Evolutionary conservation across 2,113 vertebrate genomes (phyloP).

Genomic region (Arothron firmamentum): DNA sequence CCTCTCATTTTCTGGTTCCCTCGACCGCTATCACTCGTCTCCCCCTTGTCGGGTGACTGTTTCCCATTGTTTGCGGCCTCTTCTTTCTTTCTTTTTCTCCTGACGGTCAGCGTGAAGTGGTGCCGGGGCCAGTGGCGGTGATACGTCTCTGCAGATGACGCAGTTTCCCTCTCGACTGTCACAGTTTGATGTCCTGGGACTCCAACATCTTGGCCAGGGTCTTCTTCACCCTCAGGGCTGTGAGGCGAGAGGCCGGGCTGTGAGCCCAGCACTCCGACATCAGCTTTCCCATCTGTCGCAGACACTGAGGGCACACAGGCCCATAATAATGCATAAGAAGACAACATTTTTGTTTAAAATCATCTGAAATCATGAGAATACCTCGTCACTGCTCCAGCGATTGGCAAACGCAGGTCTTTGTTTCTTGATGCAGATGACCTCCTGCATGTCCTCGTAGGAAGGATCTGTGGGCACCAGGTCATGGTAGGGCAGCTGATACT

Average conservation of each 20-base stretch:
- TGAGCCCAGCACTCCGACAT: conserved; percentile 98
- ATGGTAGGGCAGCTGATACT: conserved; percentile 94
- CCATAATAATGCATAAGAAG: background rate
- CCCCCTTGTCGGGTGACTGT: conserved; percentile 23
- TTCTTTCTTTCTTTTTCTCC: conserved; percentile 36
- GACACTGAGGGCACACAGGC: conserved; percentile 76
- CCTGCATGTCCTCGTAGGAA: conserved; percentile 95
- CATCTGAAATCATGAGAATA: conserved; percentile 42
- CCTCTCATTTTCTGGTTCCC: conserved; percentile 7
- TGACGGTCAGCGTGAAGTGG: conserved; percentile 33
- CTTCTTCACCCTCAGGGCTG: conserved; percentile 95
- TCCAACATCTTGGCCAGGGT: conserved; percentile 97
- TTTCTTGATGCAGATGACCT: conserved; percentile 90
- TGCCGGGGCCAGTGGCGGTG: conserved; percentile 37
- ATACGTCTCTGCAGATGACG: conserved; percentile 39
- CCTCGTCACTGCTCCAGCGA: conserved; percentile 94
- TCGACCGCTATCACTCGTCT: conserved; percentile 19
- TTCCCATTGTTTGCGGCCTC: conserved; percentile 35
- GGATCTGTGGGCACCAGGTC: conserved; percentile 91
- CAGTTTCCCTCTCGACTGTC: conserved; percentile 57
- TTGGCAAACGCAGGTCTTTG: conserved; percentile 90
- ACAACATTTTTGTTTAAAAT: too few species aligned
- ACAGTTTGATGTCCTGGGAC: conserved; percentile 96
- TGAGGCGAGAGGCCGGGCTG: conserved; percentile 89
- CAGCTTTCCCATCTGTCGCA: conserved; percentile 93